Evolutionary conservation across 2,113 vertebrate species (phyloP), one percentile per base, ranked within the genome.

Genomic region (Oceanites oceanicus): DNA sequence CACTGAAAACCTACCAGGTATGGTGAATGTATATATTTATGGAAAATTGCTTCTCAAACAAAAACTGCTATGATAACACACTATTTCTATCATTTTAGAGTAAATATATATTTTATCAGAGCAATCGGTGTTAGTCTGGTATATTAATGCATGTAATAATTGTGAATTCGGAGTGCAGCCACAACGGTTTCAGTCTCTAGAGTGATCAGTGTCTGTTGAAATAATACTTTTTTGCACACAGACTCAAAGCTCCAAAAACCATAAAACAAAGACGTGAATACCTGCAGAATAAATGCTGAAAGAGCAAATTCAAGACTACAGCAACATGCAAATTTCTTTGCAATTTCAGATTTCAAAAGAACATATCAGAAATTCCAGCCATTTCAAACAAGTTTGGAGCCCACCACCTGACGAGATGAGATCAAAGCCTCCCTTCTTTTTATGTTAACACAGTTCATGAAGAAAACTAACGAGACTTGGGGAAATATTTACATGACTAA

Each of bases 111-210:
- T 50, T 93, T 90, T 81, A 90, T 95, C 62, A 92, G 95, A 96
- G 95, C 94, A 97, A 97, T 76, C 86, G 96, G 93, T 94, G 93
- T 80, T 72, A 63, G 86, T 96, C 95, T 97, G 96, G 96, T 95
- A 97, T 86, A 92, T 95, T 93, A 95, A 96, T 50, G 74, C 58
- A 78, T 27, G 40, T 15, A 88, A 22, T 38, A 65, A 63, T 47
- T 59, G 27, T 13, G 11, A 88, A 77, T 86, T 83, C 5, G 2
- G 65, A 80, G 40, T 11, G 26, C 29, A n/a, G n/a, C 1, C 1
- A 38, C 53, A 67, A 49, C 15, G 8, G 22, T 49, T 86, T 70
- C 38, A 50, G 63, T 36, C 81, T 75, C 86, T 78, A 36, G 29
- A 85, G 68, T 27, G 63, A 87, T 76, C 21, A 42, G n/a, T 36